Conservation (phyloP, 1,140 invertebrate genomes). For the Cyphomyrmex costatus region DNA sequence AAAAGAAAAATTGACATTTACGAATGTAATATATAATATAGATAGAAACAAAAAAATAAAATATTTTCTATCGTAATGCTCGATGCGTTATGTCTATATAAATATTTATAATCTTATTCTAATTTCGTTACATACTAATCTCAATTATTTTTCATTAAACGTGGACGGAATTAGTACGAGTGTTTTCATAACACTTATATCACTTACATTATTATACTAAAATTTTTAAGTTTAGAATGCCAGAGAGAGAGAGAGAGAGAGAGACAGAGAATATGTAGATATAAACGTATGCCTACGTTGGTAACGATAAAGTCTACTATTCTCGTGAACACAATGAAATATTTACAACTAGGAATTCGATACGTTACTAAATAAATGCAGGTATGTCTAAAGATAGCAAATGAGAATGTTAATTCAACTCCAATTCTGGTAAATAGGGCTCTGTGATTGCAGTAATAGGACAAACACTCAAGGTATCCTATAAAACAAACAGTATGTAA, state of each 20-base stretch:
- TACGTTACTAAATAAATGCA: slow-evolving; percentile 32
- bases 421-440: slow-evolving; percentile 82
- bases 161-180: slow-evolving; percentile 67
- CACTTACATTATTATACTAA: slow-evolving; percentile 37
- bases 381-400: slow-evolving; percentile 29
- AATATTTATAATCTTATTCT: slow-evolving; percentile 10
- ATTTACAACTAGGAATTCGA: slow-evolving; percentile 37
- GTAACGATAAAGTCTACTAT: slow-evolving; percentile 62
- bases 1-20: slow-evolving; percentile 3
- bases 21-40: slow-evolving; percentile 5
- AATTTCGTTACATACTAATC: slow-evolving; percentile 6
- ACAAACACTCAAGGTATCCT: slow-evolving; percentile 83
- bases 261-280: slow-evolving; percentile 45
- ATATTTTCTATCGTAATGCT: slow-evolving; percentile 9
- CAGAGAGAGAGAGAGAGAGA: background rate
- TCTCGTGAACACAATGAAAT: slow-evolving; percentile 46
- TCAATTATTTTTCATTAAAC: slow-evolving; percentile 30
- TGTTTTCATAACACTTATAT: slow-evolving; percentile 19
- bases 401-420: slow-evolving; percentile 78
- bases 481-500: slow-evolving; percentile 56
- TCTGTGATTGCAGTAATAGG: slow-evolving; percentile 83
- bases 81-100: background rate
- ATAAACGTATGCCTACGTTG: slow-evolving; percentile 38
- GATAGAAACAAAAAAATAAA: slow-evolving; percentile 34
- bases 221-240: slow-evolving; percentile 31